Base-by-base conservation (phyloP, 1,140 invertebrate genomes). In the Lordiphosa clarofinis region DNA sequence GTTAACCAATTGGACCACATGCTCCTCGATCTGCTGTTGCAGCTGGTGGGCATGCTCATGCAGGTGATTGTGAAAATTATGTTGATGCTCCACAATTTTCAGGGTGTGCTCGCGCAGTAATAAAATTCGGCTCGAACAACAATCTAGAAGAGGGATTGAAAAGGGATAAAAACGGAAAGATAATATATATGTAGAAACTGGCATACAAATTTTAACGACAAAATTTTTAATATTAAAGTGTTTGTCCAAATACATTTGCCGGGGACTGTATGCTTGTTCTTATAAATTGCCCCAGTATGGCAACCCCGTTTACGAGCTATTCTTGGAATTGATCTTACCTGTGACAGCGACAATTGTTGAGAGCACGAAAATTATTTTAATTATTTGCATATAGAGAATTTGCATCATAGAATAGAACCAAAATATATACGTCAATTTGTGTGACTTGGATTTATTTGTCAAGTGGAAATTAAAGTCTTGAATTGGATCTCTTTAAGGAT, bases 321-420 rank as follows among this genome's bases (percentile, higher is more conserved):
- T 69, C 15, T 57, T 55, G 12, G 36, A 39, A 12, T 28, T 4
- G 38, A 36, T 33, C 74, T 74, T 70, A 88, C 86, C 81, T 86
- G 86, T 88, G 44, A 88, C 86, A 57, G 63, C 36, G 86, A 88
- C 86, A 86, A 88, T 88, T 88, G 86, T 88, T 88, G 86, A 88
- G 56, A 88, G 86, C 86, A 88, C 69, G 86, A 88, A 88, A 81
- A 88, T 86, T 88, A 88, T 82, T 84, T 86, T 67, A n/a, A 88
- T 37, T 66, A 86, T 65, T 58, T 56, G 55, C 58, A 69, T 57
- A 66, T 67, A 73, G 73, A 63, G 65, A 60, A 78, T 70, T 82
- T 56, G 78, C 78, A 82, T 82, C 73, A 78, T 82, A 78, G 33
- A 52, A 19, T 19, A 62, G 65, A 66, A 70, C 56, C 5, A 31